Conservation (phyloP, 2,888 invertebrate species). For the Agapostemon virescens region DNA sequence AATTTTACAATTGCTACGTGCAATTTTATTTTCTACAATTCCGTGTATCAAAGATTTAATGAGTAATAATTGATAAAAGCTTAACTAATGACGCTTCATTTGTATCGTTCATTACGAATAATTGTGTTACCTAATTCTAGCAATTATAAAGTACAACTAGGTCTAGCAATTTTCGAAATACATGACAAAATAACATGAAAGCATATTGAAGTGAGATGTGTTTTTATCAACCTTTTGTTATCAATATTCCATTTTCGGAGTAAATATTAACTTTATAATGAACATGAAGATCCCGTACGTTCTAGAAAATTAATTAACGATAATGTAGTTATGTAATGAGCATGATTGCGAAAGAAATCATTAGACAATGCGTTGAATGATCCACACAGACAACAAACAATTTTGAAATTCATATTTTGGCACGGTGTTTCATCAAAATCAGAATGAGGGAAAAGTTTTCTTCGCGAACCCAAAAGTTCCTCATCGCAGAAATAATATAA, state of each 20-base stretch:
- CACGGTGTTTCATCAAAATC: no score
- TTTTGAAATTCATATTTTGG: no score
- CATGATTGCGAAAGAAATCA: not conserved
- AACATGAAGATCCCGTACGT: not conserved
- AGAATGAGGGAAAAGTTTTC: no score
- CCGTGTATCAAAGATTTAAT: no score
- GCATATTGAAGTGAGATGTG: not conserved
- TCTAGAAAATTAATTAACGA: not conserved
- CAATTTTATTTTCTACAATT: no score
- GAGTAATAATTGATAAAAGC: not conserved
- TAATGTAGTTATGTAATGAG: not conserved
- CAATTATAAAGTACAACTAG: not conserved
- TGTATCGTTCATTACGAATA: not conserved
- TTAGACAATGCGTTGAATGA: not conserved
- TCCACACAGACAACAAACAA: not conserved
- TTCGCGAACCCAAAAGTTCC: not conserved
- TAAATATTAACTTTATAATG: not conserved
- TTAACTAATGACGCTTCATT: not conserved
- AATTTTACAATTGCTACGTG: no score
- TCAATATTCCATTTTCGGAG: not conserved
- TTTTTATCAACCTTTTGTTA: not conserved
- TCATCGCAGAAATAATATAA: no score
- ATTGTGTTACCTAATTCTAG: not conserved
- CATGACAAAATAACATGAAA: not conserved
- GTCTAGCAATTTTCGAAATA: not conserved